Evolutionary conservation across 1,140 invertebrate species (phyloP).

Genomic region (Eupristina koningsbergeri): DNA sequence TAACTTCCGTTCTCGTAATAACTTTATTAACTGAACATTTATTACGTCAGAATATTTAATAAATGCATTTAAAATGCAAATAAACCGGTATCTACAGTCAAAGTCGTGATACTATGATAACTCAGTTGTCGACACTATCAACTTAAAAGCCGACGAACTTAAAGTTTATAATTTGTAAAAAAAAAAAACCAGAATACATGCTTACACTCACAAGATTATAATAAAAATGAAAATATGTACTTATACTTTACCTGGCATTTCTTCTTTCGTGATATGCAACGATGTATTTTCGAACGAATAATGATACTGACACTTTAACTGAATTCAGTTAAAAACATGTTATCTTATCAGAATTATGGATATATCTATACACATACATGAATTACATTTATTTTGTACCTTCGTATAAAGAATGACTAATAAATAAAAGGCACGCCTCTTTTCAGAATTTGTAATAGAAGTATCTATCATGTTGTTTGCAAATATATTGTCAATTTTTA

Average conservation of each 20-base stretch:
- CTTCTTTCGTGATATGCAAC: not conserved
- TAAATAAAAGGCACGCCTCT: constrained; percentile 31
- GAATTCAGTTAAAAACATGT: constrained; percentile 42
- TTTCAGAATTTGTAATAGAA: not conserved
- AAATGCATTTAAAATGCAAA: not conserved
- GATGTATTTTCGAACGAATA: not conserved
- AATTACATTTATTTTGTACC: not conserved
- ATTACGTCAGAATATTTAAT: not conserved
- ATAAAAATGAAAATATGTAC: not conserved
- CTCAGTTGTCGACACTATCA: not conserved
- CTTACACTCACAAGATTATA: not conserved
- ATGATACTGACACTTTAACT: constrained; percentile 29
- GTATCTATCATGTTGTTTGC: not conserved
- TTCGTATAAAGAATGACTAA: constrained; percentile 17
- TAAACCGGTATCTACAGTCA: not conserved
- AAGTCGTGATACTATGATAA: not conserved
- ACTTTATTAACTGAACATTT: not conserved
- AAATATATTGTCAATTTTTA: not conserved
- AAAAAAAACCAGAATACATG: not conserved
- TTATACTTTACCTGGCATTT: constrained; percentile 44
- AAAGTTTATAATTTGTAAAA: not conserved
- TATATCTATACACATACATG: not conserved
- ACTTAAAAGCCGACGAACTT: not conserved
- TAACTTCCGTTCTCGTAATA: not conserved
- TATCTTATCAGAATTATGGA: constrained; percentile 43